phyloP scores from a whole-genome alignment of 2,113 vertebrate genomes.

The Potamarius usumacintae region DNA sequence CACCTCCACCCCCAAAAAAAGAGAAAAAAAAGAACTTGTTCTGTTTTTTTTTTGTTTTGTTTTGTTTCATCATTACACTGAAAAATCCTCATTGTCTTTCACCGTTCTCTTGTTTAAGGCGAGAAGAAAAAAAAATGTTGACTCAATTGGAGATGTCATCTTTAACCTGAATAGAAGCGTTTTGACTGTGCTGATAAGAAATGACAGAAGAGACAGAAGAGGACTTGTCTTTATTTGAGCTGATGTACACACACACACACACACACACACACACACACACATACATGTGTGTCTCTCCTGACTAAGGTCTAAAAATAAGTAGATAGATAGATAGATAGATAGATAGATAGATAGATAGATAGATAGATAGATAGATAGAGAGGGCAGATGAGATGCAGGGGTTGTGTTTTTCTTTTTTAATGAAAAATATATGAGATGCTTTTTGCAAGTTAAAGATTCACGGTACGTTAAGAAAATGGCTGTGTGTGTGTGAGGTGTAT shows the following conservation, averaged over 20 bases:
- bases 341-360: too few species aligned
- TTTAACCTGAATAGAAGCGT: conserved; percentile 95
- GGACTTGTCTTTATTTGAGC: conserved; percentile 92
- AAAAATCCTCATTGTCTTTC: conserved; percentile 80
- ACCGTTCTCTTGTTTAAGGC: conserved; percentile 71
- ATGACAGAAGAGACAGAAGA: conserved; percentile 97
- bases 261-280: conserved; percentile 82
- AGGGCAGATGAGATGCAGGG: conserved; percentile 65
- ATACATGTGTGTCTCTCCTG: conserved; percentile 71
- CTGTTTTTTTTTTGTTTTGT: conserved; percentile 45
- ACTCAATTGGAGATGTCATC: conserved; percentile 97
- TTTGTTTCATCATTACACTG: conserved; percentile 81
- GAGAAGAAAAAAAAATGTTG: conserved; percentile 78
- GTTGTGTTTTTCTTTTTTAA: conserved; percentile 75
- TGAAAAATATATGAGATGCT: conserved; percentile 98
- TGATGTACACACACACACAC: conserved; percentile 80
- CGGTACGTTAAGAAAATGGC: conserved; percentile 52
- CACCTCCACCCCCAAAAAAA: background rate
- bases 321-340: conserved; percentile 50
- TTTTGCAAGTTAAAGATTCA: conserved; percentile 88
- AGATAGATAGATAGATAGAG: conserved; percentile 30
- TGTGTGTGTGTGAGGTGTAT: conserved; percentile 12
- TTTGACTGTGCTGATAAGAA: conserved; percentile 96
- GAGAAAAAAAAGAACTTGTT: background rate
- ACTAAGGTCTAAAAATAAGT: conserved; percentile 89